phyloP scores from a whole-genome alignment of 2,888 invertebrate species.

The Limnephilus lunatus region DNA sequence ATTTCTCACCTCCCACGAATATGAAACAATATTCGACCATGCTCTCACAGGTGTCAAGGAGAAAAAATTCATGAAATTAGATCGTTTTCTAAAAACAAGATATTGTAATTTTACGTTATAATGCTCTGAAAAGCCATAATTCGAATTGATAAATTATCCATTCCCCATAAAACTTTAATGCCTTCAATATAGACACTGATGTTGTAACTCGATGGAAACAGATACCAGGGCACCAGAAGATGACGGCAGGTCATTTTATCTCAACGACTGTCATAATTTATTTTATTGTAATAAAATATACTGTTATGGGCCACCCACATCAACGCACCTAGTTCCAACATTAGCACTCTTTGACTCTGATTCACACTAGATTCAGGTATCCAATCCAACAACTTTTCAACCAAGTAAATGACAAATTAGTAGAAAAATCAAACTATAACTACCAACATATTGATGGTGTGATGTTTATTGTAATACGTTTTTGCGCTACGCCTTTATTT shows the following conservation, averaged over 20 bases:
- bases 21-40: not conserved
- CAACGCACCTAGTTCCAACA: constrained; percentile 59
- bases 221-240: constrained; percentile 16
- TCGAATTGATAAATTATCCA: not conserved
- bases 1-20: not conserved
- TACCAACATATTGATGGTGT: not conserved
- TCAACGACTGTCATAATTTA: constrained; percentile 41
- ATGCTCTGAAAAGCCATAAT: not conserved
- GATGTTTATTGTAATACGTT: not conserved
- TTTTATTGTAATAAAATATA: constrained; percentile 53
- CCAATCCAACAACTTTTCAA: not conserved
- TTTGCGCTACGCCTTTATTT: constrained; percentile 3
- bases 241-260: constrained; percentile 10
- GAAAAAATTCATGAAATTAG: not conserved
- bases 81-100: not conserved
- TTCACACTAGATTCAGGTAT: constrained; percentile 54
- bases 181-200: constrained; percentile 14
- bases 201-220: constrained; percentile 13
- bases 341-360: constrained; percentile 56
- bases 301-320: constrained; percentile 63
- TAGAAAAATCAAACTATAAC: not conserved
- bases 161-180: constrained; percentile 14
- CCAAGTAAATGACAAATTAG: not conserved
- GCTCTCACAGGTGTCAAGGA: not conserved
- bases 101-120: not conserved